Evolutionary conservation across 2,797 vertebrate genomes (phyloP), one percentile per base, ranked within the genome.

Genomic region (Syngnathus acus): DNA sequence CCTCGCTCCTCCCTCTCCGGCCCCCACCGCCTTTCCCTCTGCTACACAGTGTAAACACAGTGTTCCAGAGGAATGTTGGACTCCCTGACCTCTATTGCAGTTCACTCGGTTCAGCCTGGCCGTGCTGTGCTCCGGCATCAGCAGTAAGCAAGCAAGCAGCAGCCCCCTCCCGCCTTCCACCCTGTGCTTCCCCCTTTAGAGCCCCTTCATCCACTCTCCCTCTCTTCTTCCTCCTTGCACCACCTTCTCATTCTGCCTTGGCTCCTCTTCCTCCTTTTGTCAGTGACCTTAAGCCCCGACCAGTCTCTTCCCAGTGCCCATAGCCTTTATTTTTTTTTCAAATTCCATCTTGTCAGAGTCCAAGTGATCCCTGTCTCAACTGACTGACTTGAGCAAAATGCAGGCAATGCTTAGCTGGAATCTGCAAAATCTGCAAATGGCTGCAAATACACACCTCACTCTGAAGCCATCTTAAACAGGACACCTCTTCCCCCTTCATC

Each of bases 41-140:
- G 83, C 85, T 78, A 80, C 87, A 84, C 90, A 90, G 91, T 91
- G 89, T 92, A 91, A 92, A 91, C 91, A 91, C 87, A 89, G 79
- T 82, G 88, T 88, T 91, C 89, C 89, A 90, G 89, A 89, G 91
- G 91, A 92, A 92, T 92, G 90, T 91, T 92, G 90, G 89, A 92
- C 91, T 90, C 90, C 73, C 83, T 91, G 91, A 92, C 90, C 91
- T 89, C 84, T 76, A 70, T 86, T 84, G 86, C 85, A 88, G 91
- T 91, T 92, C 90, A 92, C 75, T 87, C 84, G 79, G 91, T 92
- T 92, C 91, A 91, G 81, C 89, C 81, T 90, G 89, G 89, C 90
- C 87, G 84, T 68, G 73, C 84, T 87, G 82, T 84, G 84, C 84
- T 88, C 87, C 78, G 68, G 77, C 86, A 83, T 62, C 83, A 77